These are phyloP conservation scores for Coturnix japonica DNA, from an alignment of 2,113 vertebrate species.

Conservation along the genomic window DNA sequence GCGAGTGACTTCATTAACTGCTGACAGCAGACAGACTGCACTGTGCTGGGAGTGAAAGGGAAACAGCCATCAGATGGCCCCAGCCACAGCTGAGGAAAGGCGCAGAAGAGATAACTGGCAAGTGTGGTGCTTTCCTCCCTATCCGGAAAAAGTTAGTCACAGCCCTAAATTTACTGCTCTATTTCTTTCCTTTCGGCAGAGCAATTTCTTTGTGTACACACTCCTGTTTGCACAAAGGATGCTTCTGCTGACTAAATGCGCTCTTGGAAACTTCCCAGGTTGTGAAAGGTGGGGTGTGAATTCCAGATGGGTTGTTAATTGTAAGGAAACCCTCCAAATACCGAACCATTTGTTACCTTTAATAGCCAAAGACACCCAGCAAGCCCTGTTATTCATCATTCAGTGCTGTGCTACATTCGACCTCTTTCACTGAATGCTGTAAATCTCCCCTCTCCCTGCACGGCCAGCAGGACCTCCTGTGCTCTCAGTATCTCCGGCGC, in stretches of 20 bases:
- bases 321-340: neutral
- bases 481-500: neutral
- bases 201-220: neutral
- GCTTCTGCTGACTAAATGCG: fast-evolving
- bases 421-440: neutral
- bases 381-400: neutral
- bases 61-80: constrained; percentile 61
- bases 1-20: constrained; percentile 55
- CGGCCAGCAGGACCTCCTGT: fast-evolving
- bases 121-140: constrained; percentile 1
- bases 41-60: constrained; percentile 23
- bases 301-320: neutral
- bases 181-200: neutral
- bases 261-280: neutral
- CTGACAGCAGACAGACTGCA: constrained; percentile 66
- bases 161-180: neutral
- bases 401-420: neutral
- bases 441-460: fast-evolving
- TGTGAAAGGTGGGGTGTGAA: neutral
- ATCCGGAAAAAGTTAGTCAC: neutral
- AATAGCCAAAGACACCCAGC: neutral
- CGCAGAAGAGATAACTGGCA: constrained; percentile 57
- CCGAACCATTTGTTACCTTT: neutral
- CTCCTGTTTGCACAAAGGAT: neutral
- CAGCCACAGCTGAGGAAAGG: constrained; percentile 46